Base-by-base conservation (phyloP, 2,797 vertebrate species). In the Falco biarmicus region DNA sequence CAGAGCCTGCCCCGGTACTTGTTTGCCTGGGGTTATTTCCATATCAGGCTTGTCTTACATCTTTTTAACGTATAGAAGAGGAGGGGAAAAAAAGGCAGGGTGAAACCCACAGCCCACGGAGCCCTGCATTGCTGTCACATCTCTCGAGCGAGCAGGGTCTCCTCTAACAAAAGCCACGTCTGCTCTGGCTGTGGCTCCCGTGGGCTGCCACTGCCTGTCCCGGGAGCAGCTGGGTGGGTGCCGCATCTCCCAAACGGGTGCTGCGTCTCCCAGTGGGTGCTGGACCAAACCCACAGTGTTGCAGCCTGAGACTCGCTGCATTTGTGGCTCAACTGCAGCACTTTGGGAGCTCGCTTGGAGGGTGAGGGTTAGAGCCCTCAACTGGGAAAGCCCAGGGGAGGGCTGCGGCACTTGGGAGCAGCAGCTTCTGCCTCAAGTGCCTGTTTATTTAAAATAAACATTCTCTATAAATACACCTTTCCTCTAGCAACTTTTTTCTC, bases 381-480 rank as follows among this genome's bases (percentile, higher is more conserved):
- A 69, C 24, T 15, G 6, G 65, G 56, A 79, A 34, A 83, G 66
- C 66, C 83, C 34, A 4, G 10, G 37, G 66, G 9, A 37, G 32
- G 43, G 75, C 80, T 69, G 47, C 2, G 5, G 61, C 28, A 1
- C 8, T 34, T 12, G 4, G 78, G 59, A 90, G 93, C 64, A 29
- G 77, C 91, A 79, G 85, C 84, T 57, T 79, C 77, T 65, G 87
- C 80, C 61, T 57, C 10, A 82, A 96, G 81, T 56, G 91, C 81
- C 70, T 95, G 89, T 91, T 96, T 95, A 87, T 95, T 93, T 84
- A 66, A 94, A 86, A 89, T 73, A 92, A 97, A 59, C 32, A 34
- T 71, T 47, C 78, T 92, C 90, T 75, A 68, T 79, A 95, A 97
- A 96, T 90, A 92, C 0, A 24, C 34, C n/a, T 76, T 68, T 84